These are phyloP conservation scores for Amphilophus citrinellus DNA, from an alignment of 2,113 vertebrate genomes.

Conservation along the genomic window DNA sequence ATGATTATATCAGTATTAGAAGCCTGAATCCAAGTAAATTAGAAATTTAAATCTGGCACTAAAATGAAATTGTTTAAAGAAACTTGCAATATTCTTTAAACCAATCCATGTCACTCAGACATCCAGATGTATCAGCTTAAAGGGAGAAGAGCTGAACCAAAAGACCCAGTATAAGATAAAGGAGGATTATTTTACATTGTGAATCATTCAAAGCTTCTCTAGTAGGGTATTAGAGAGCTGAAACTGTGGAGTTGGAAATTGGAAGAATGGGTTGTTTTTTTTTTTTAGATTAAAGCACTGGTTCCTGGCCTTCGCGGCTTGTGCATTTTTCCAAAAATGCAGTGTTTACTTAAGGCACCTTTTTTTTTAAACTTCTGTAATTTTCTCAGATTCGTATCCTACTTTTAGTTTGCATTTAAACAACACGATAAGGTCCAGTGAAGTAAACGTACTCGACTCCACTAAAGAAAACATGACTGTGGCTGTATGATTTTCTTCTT, in stretches of 20 bases:
- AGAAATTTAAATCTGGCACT: too few species aligned
- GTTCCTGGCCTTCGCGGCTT: not conserved
- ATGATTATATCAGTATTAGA: too few species aligned
- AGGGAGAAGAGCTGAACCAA: not conserved
- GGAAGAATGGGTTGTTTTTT: too few species aligned
- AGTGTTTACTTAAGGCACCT: too few species aligned
- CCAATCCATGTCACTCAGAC: not conserved
- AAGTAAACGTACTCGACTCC: not conserved
- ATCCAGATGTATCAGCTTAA: not conserved
- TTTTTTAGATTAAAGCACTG: not conserved
- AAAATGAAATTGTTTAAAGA: too few species aligned
- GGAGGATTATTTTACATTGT: too few species aligned
- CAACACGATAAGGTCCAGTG: fast-evolving
- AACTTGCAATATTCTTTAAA: not conserved
- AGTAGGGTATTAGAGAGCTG: too few species aligned
- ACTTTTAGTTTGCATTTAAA: not conserved
- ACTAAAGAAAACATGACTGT: not conserved
- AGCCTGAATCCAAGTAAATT: too few species aligned
- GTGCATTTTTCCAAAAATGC: not conserved
- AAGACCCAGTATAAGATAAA: not conserved
- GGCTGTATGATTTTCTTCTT: not conserved
- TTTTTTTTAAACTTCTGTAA: too few species aligned
- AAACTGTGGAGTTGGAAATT: too few species aligned
- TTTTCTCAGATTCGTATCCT: not conserved
- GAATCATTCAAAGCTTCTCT: too few species aligned